A percentile compares a stretch with the other conserved stretches of the same genome.
These are phyloP conservation scores for Caenorhabditis sp. DNA, from an alignment of 2,888 invertebrate genomes.

Conservation along the genomic window DNA sequence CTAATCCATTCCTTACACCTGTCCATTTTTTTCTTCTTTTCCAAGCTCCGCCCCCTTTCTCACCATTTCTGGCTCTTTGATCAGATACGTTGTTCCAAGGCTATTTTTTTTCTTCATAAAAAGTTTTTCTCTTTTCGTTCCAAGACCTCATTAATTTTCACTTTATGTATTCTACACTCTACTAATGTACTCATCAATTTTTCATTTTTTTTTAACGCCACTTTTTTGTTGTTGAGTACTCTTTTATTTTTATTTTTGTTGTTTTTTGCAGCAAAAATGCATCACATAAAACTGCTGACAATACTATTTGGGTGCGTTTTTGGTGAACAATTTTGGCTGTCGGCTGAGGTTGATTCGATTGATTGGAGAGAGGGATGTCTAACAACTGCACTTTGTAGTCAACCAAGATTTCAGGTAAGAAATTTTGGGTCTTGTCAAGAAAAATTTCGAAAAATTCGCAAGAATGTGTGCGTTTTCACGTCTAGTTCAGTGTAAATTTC, in stretches of 20 bases:
- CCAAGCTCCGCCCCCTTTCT: neutral
- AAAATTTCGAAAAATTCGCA: neutral
- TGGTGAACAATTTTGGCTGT: slow-evolving; percentile 58
- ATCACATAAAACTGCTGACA: too few species aligned
- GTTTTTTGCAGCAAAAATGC: neutral
- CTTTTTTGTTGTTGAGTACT: neutral
- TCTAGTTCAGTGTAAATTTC: too few species aligned
- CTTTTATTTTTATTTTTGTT: neutral
- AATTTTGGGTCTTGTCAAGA: neutral
- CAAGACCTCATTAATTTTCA: neutral
- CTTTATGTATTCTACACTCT: neutral
- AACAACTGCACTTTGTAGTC: slow-evolving; percentile 61
- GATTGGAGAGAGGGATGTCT: slow-evolving; percentile 64
- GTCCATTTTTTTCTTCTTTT: neutral
- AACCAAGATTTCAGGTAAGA: slow-evolving; percentile 57
- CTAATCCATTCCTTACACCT: neutral
- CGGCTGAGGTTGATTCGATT: slow-evolving; percentile 58
- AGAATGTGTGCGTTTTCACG: too few species aligned
- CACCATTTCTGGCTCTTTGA: neutral
- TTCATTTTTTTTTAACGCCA: neutral
- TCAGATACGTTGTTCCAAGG: neutral
- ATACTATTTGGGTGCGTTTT: neutral
- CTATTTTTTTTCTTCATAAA: neutral
- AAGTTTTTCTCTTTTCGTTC: neutral
- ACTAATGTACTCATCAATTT: neutral